These are phyloP conservation scores for Heloderma charlesbogerti DNA, from an alignment of 2,113 vertebrate species.

Conservation along the genomic window DNA sequence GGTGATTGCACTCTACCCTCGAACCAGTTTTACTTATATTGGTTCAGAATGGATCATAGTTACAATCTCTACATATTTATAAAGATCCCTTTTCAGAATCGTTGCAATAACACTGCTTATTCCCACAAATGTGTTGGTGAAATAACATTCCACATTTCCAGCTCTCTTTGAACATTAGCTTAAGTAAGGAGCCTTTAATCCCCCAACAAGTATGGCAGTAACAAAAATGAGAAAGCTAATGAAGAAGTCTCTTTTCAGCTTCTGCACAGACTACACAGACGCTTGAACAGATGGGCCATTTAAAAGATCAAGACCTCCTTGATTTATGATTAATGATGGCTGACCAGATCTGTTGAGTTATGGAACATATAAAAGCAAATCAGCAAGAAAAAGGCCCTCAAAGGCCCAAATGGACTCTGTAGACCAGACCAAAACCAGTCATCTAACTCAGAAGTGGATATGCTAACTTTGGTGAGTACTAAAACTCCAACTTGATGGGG, in stretches of 20 bases:
- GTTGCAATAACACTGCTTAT: not conserved
- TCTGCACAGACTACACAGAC: not conserved
- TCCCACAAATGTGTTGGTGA: not conserved
- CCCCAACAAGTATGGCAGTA: not conserved
- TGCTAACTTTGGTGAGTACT: fast-evolving
- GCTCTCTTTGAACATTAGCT: not conserved
- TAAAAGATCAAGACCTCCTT: conserved; percentile 17
- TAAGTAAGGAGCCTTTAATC: not conserved
- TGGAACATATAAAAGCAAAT: conserved; percentile 27
- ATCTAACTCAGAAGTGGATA: not conserved
- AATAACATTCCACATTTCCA: not conserved
- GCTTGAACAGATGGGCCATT: conserved; percentile 42
- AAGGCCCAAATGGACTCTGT: not conserved
- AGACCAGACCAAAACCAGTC: not conserved
- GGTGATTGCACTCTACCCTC: not conserved
- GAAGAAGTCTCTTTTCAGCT: conserved; percentile 1
- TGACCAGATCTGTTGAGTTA: conserved; percentile 29
- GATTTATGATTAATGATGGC: conserved; percentile 41
- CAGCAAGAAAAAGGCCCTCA: conserved; percentile 28
- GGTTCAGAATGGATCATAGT: not conserved
- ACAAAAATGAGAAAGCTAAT: not conserved
- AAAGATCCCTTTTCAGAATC: not conserved
- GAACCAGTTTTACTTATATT: not conserved
- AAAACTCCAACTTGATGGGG: not conserved
- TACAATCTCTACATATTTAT: not conserved